Conservation (phyloP, 2,113 vertebrate genomes). For the Clarias macrocephalus region DNA sequence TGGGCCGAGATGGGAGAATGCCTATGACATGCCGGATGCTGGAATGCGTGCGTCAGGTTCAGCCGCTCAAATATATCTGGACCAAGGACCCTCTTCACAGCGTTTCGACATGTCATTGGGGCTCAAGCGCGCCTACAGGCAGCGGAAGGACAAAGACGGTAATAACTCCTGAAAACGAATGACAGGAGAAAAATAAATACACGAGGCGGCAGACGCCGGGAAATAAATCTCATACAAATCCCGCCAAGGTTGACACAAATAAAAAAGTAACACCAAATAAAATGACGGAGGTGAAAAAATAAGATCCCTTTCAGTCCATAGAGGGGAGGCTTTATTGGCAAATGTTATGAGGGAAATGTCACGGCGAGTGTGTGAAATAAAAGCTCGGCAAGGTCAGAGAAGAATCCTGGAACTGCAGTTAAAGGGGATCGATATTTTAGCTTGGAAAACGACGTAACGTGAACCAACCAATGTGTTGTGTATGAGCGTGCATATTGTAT, state of each 20-base stretch:
- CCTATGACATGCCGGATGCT: background rate
- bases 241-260: conserved; percentile 43
- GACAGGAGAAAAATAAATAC: conserved; percentile 52
- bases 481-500: background rate
- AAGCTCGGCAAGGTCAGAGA: background rate
- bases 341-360: conserved; percentile 42
- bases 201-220: conserved; percentile 5
- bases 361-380: conserved; percentile 23
- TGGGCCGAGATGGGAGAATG: conserved; percentile 13
- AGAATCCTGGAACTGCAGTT: background rate
- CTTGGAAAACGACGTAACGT: background rate
- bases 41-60: conserved; percentile 15
- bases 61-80: conserved; percentile 21
- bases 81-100: conserved; percentile 26
- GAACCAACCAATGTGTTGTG: no score
- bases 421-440: background rate
- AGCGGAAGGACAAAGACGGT: conserved; percentile 40
- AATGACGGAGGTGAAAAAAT: conserved; percentile 41
- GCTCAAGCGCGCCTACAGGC: background rate
- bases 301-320: conserved; percentile 1
- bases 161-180: conserved; percentile 53
- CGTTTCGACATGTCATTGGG: conserved; percentile 10
- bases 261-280: conserved; percentile 46
- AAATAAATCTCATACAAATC: conserved; percentile 51
- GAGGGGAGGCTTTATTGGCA: conserved; percentile 36